Base-by-base conservation (phyloP, 2,797 vertebrate genomes). In the Tragelaphus oryx region DNA sequence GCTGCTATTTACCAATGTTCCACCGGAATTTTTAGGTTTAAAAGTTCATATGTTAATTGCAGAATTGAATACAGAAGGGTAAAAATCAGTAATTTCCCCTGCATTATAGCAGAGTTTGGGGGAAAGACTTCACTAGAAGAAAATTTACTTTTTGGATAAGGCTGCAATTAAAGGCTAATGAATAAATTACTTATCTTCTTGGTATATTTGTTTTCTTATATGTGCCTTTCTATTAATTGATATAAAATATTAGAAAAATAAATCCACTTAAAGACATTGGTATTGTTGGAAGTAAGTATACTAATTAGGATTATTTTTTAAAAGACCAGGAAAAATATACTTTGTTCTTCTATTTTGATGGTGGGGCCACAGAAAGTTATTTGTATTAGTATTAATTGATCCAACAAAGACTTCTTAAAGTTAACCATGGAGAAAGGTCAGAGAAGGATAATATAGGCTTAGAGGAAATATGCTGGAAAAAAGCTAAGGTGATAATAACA, bases 1-100 rank as follows among this genome's bases (percentile, higher is more conserved):
- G 92, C 94, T 97, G 86, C 80, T 97, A 52, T 82, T 92, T 95
- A 95, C 96, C 48, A 95, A 87, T 55, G n/a, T 6, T 95, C 86
- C 91, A 71, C 0, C 0, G 89, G 91, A 96, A 93, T 97, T 92
- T 97, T 92, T 93, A 96, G 93, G 97, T 98, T 98, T 98, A 98
- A 98, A 98, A 98, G 97, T 98, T 98, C 97, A 97, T 91, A 97
- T 85, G 96, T 94, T 98, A 98, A 97, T 93, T 95, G 92, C 89
- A 97, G 88, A 96, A 97, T 80, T 85, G 59, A 95, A 89, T 57
- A 85, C 62, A 95, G 54, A 90, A 94, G 22, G 59, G 30, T 80
- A n/a, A 91, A 90, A 89, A 74, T 82, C 46, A 57, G 50, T 46
- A 78, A 50, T 90, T 52, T 60, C 6, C n/a, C 16, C 17, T 48